Conservation (phyloP, 37 sponge, comb jelly and placozoan species). For the Mnemiopsis leidyi region DNA sequence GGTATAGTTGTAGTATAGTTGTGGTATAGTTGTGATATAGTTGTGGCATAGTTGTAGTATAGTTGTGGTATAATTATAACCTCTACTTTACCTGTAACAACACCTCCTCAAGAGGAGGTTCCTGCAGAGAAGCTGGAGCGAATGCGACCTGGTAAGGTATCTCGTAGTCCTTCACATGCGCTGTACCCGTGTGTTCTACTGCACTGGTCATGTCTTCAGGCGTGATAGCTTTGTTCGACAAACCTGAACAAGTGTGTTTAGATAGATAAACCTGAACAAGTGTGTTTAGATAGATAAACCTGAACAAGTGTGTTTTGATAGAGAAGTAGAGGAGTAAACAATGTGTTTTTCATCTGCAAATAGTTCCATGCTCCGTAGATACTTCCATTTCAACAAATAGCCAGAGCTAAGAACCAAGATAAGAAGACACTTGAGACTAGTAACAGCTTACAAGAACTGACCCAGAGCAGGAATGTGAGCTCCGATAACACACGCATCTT, state of each 20-base stretch:
- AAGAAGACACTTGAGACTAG: background rate
- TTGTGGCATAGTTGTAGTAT: too few relatives aligned
- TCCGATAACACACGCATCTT: background rate
- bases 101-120: conserved; percentile 56
- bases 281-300: too few relatives aligned
- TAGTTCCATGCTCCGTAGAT: too few relatives aligned
- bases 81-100: conserved; percentile 9
- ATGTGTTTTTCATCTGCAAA: too few relatives aligned
- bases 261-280: too few relatives aligned
- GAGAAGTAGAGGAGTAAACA: too few relatives aligned
- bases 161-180: conserved; percentile 13
- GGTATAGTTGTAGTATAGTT: too few relatives aligned
- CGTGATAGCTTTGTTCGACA: conserved; percentile 43
- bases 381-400: too few relatives aligned
- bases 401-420: background rate
- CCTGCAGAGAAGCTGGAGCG: background rate
- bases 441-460: background rate
- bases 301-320: too few relatives aligned
- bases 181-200: conserved; percentile 32
- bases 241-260: conserved; percentile 6
- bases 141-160: conserved; percentile 58
- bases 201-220: conserved; percentile 6
- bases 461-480: conserved; percentile 61
- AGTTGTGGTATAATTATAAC: too few relatives aligned
- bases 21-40: too few relatives aligned